phyloP scores from a whole-genome alignment of 2,113 vertebrate species.

The Calyptomena viridis region DNA sequence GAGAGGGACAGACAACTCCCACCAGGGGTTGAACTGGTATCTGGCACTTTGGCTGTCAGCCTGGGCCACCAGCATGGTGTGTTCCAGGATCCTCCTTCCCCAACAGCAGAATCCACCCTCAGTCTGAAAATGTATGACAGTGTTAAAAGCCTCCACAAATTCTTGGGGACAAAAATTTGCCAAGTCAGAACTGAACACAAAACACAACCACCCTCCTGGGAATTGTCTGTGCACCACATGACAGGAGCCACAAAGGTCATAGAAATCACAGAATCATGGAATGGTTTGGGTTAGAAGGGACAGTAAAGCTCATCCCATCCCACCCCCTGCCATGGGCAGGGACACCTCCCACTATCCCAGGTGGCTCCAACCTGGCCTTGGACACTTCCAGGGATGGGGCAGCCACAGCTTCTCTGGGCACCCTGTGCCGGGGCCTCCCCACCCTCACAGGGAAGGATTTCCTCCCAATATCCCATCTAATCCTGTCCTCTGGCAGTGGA shows the following conservation, averaged over 20 bases:
- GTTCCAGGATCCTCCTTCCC: not conserved
- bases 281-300: not conserved
- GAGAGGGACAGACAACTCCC: not conserved
- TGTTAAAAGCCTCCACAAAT: not conserved
- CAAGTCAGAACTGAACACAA: not conserved
- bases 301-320: fast-evolving
- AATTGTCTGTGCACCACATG: not conserved
- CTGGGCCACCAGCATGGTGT: not conserved
- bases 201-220: fast-evolving
- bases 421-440: not conserved
- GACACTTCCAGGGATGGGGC: not conserved
- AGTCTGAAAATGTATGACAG: not conserved
- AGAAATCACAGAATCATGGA: not conserved
- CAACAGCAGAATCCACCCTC: not conserved
- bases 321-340: not conserved
- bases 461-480: fast-evolving
- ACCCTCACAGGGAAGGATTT: not conserved
- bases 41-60: not conserved
- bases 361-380: not conserved
- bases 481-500: not conserved
- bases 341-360: not conserved
- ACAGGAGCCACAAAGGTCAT: not conserved
- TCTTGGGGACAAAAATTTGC: not conserved
- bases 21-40: not conserved
- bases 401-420: not conserved